Evolutionary conservation across 2,888 invertebrate species (phyloP).

Genomic region (Ormyrus pomaceus): DNA sequence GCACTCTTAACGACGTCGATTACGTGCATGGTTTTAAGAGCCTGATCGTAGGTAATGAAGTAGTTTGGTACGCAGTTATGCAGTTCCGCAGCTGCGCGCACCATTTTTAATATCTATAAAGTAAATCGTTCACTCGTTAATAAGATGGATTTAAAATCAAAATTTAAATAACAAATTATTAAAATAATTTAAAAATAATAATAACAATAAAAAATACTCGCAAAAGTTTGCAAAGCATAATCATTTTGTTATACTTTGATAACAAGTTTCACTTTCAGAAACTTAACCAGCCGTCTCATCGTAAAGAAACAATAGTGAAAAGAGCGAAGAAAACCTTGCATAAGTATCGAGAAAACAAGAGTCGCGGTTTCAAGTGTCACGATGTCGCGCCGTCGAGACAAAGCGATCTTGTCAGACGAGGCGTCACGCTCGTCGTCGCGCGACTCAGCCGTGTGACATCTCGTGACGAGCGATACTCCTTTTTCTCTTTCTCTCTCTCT

Average conservation of each 20-base stretch:
- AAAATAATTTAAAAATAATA: neutral
- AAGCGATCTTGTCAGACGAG: slow-evolving; percentile 30
- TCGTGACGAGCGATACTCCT: slow-evolving; percentile 55
- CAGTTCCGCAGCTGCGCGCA: slow-evolving; percentile 35
- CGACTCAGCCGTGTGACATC: slow-evolving; percentile 54
- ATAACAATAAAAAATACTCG: neutral
- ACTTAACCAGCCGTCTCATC: too few species aligned
- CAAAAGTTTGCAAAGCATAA: neutral
- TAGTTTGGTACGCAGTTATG: slow-evolving; percentile 53
- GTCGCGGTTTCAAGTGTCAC: slow-evolving; percentile 10
- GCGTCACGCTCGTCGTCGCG: slow-evolving; percentile 24
- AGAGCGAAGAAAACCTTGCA: too few species aligned
- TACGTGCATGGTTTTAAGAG: slow-evolving; percentile 60
- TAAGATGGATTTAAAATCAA: too few species aligned
- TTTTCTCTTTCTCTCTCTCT: neutral
- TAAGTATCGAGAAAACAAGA: neutral
- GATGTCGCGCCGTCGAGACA: slow-evolving; percentile 16
- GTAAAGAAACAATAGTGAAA: too few species aligned
- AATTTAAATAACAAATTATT: neutral
- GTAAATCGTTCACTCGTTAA: too few species aligned
- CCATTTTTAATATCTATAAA: neutral
- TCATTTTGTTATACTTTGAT: neutral
- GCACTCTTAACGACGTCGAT: slow-evolving; percentile 63
- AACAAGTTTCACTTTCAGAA: too few species aligned
- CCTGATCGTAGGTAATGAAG: slow-evolving; percentile 50